These are phyloP conservation scores for Chondrosia reniformis DNA, from an alignment of 37 sponge, comb jelly and placozoan species.

Conservation along the genomic window DNA sequence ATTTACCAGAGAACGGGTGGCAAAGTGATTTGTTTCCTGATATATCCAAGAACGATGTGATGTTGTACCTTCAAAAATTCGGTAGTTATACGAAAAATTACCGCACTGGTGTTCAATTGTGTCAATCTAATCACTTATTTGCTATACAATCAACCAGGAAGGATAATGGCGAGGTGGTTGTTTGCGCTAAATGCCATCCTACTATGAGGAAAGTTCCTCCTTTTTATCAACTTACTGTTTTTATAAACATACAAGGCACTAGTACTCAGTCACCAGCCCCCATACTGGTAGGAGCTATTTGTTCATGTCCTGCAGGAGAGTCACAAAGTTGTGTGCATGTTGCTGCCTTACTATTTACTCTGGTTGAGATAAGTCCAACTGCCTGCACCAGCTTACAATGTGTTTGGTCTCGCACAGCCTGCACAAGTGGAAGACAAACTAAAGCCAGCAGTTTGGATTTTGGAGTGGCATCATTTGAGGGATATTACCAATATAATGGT, in stretches of 20 bases:
- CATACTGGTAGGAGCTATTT: neutral
- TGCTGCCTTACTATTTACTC: conserved; percentile 21
- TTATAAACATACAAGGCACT: no score
- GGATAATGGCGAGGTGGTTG: neutral
- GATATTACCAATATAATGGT: conserved; percentile 4
- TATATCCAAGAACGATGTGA: neutral
- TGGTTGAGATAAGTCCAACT: conserved; percentile 18
- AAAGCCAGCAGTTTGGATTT: conserved; percentile 8
- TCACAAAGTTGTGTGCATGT: conserved; percentile 30
- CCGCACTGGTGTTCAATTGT: conserved; percentile 16
- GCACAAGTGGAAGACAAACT: neutral
- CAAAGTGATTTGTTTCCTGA: conserved; percentile 1
- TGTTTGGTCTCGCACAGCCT: conserved; percentile 22
- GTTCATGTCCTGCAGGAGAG: conserved; percentile 5
- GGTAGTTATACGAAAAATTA: conserved; percentile 29
- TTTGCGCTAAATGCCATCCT: conserved; percentile 26
- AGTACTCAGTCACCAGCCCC: no score
- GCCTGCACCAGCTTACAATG: conserved; percentile 30
- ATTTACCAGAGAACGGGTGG: conserved; percentile 9
- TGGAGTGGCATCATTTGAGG: conserved; percentile 21
- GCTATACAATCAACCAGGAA: neutral
- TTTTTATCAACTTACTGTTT: conserved; percentile 15
- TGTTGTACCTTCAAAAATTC: neutral
- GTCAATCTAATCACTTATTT: conserved; percentile 21
- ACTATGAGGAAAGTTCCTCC: conserved; percentile 28